Percentiles rank a stretch among this genome's conserved stretches.
These are phyloP conservation scores for Linyphia triangularis DNA, from an alignment of 2,888 invertebrate genomes.

Conservation along the genomic window DNA sequence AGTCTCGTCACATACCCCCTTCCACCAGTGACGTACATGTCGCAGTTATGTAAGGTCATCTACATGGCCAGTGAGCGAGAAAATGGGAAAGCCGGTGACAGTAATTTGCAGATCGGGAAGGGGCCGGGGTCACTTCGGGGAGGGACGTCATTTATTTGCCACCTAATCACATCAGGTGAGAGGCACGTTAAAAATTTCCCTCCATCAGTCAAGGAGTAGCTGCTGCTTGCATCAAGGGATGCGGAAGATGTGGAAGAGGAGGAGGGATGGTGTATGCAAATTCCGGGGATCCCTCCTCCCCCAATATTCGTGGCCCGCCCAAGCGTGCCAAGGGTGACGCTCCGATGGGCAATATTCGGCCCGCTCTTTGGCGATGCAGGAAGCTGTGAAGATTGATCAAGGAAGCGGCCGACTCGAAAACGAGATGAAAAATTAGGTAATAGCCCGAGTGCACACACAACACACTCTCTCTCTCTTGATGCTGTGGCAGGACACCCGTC, in stretches of 20 bases:
- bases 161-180: conserved; percentile 75
- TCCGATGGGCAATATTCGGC: conserved; percentile 55
- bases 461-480: neutral
- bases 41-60: conserved; percentile 75
- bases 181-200: conserved; percentile 72
- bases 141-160: conserved; percentile 70
- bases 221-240: conserved; percentile 45
- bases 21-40: conserved; percentile 56
- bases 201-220: conserved; percentile 65
- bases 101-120: conserved; percentile 53
- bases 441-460: conserved; percentile 55
- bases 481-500: conserved; percentile 2
- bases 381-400: conserved; percentile 75
- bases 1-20: neutral
- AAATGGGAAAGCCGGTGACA: conserved; percentile 72
- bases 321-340: conserved; percentile 32
- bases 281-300: conserved; percentile 46
- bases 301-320: conserved; percentile 12
- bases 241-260: conserved; percentile 34
- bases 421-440: conserved; percentile 76
- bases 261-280: conserved; percentile 68
- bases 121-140: conserved; percentile 55
- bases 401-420: conserved; percentile 71
- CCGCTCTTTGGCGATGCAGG: conserved; percentile 58
- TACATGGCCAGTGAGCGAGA: conserved; percentile 74